phyloP scores from a whole-genome alignment of 1,140 invertebrate genomes.

The Portunus trituberculatus region DNA sequence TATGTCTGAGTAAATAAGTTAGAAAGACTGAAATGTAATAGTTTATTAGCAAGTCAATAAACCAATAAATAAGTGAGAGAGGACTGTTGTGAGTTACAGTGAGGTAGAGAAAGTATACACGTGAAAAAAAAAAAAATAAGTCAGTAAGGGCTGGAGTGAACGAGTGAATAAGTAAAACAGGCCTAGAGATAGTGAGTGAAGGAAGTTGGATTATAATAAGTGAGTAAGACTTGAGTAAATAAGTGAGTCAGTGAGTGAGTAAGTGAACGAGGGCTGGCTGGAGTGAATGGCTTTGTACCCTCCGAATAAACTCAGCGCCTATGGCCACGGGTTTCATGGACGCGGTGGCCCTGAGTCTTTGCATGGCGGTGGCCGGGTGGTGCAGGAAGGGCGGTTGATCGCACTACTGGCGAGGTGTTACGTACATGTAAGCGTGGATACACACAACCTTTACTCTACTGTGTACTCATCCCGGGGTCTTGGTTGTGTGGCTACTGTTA shows the following conservation, averaged over 20 bases:
- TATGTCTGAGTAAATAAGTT: neutral
- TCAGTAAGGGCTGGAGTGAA: neutral
- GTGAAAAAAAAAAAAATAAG: neutral
- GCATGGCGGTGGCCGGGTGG: slow-evolving; percentile 29
- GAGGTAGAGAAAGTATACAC: neutral
- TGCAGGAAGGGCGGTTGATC: neutral
- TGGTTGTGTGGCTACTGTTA: neutral
- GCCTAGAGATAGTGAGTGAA: neutral
- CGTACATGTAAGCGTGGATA: neutral
- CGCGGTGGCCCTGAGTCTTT: slow-evolving; percentile 33
- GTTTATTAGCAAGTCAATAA: no score
- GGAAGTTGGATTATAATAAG: neutral
- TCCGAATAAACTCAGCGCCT: slow-evolving; percentile 68
- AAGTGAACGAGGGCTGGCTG: neutral
- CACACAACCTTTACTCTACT: slow-evolving; percentile 5
- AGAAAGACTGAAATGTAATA: no score
- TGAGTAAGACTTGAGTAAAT: neutral
- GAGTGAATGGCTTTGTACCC: slow-evolving; percentile 53
- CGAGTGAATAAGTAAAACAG: neutral
- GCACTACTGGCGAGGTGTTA: no score
- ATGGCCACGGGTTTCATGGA: slow-evolving; percentile 67
- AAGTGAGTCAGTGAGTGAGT: neutral
- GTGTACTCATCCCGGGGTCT: neutral
- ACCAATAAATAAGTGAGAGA: neutral
- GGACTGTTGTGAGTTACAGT: neutral